phyloP scores from a whole-genome alignment of 2,888 invertebrate genomes.

The Eupithecia inturbata region DNA sequence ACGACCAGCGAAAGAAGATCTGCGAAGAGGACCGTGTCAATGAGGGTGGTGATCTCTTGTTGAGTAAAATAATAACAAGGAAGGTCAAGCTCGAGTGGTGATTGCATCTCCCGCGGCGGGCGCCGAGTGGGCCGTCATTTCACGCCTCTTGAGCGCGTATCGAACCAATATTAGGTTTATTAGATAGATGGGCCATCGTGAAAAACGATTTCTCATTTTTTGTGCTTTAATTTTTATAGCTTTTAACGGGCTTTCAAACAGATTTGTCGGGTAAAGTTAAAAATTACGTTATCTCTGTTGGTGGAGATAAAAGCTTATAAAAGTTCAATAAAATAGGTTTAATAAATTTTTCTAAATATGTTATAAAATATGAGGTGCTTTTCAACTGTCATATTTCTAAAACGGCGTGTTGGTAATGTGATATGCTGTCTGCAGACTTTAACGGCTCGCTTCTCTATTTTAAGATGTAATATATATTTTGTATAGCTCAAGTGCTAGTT shows the following conservation, averaged over 20 bases:
- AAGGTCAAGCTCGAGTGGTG: constrained; percentile 62
- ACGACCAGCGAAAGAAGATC: constrained; percentile 48
- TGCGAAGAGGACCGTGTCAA: constrained; percentile 42
- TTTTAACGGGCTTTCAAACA: constrained; percentile 50
- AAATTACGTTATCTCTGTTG: constrained; percentile 19
- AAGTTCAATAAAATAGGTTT: neutral
- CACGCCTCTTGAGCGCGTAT: constrained; percentile 81
- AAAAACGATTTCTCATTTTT: constrained; percentile 74
- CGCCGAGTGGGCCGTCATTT: constrained; percentile 70
- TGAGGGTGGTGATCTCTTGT: constrained; percentile 32
- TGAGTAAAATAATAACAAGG: constrained; percentile 55
- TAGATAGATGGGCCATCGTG: constrained; percentile 76
- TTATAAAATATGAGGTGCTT: no score
- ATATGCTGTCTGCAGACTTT: neutral
- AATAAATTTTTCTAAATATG: constrained; percentile 15
- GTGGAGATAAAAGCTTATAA: constrained; percentile 1
- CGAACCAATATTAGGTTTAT: constrained; percentile 83
- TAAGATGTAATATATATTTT: neutral
- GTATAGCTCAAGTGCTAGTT: no score
- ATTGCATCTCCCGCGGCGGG: constrained; percentile 51
- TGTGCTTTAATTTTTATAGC: constrained; percentile 59
- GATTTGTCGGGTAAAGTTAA: constrained; percentile 46
- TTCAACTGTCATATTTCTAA: constrained; percentile 1
- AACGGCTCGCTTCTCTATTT: neutral
- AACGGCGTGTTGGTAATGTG: neutral